Percentiles rank a stretch among this genome's conserved stretches.
phyloP scores from a whole-genome alignment of 2,797 vertebrate genomes.

The Galagoides demidoff region DNA sequence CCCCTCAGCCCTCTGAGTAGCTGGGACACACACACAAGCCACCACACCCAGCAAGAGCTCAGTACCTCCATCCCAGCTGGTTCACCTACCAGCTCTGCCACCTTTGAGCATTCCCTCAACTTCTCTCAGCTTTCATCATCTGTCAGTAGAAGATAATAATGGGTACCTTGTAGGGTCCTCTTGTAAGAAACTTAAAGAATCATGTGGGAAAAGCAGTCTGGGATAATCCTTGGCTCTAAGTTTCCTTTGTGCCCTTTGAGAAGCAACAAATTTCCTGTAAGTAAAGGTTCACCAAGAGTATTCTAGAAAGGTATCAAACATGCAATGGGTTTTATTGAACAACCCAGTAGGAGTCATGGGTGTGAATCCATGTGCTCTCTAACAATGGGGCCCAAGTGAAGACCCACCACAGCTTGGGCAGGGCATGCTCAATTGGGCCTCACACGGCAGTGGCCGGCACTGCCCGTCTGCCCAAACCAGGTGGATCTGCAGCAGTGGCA shows the following conservation, averaged over 20 bases:
- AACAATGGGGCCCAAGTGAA: background rate
- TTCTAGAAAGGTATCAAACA: conserved; percentile 24
- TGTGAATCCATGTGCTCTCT: background rate
- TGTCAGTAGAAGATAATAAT: background rate
- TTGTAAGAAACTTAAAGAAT: background rate
- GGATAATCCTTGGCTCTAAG: background rate
- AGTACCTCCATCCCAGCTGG: background rate
- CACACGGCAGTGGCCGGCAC: background rate
- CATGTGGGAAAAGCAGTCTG: background rate
- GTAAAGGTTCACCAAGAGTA: conserved; percentile 23
- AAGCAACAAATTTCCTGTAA: background rate
- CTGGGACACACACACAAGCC: background rate
- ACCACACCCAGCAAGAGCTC: background rate
- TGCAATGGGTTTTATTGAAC: background rate
- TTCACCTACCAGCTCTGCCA: background rate
- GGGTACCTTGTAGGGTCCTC: background rate
- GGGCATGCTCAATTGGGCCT: background rate
- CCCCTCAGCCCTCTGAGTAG: background rate
- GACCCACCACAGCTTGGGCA: background rate
- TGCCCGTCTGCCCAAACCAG: background rate
- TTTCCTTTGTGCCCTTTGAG: background rate
- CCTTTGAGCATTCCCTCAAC: background rate
- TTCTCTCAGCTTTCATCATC: background rate
- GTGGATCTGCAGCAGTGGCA: background rate
- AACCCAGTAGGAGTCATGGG: background rate